These are phyloP conservation scores for Tetragonula clypearis DNA, from an alignment of 1,140 invertebrate genomes.

Conservation along the genomic window DNA sequence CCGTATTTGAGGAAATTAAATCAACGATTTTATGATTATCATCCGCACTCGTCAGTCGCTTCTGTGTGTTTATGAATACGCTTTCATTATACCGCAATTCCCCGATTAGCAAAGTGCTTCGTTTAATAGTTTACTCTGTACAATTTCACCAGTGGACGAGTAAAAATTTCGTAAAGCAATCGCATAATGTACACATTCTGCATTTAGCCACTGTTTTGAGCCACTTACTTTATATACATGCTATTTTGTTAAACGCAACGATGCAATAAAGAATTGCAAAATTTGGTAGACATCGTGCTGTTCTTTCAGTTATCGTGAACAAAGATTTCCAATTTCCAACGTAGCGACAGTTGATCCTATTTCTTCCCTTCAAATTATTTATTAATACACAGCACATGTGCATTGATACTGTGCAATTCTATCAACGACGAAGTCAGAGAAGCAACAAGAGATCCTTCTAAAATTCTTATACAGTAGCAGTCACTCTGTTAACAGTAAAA, in stretches of 20 bases:
- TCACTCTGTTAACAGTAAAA: no score
- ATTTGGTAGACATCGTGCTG: no score
- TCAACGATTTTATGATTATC: slow-evolving; percentile 60
- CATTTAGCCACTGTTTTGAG: background rate
- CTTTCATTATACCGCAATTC: background rate
- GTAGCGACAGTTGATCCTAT: no score
- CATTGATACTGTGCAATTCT: no score
- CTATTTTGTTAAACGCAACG: background rate
- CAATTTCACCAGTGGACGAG: no score
- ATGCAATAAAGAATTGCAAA: background rate
- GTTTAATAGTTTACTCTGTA: background rate
- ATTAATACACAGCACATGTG: no score
- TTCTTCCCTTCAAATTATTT: background rate
- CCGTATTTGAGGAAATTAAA: slow-evolving; percentile 60
- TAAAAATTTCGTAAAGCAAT: background rate
- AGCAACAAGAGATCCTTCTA: background rate
- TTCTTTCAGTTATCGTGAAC: no score
- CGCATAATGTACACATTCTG: background rate
- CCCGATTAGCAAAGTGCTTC: background rate
- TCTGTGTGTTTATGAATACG: slow-evolving; percentile 9
- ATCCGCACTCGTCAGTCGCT: slow-evolving; percentile 14
- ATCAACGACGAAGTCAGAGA: background rate
- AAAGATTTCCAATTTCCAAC: no score
- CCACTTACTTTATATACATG: background rate
- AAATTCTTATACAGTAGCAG: no score